Evolutionary conservation across 1,140 invertebrate species (phyloP).

Genomic region (Ceratina australensis): DNA sequence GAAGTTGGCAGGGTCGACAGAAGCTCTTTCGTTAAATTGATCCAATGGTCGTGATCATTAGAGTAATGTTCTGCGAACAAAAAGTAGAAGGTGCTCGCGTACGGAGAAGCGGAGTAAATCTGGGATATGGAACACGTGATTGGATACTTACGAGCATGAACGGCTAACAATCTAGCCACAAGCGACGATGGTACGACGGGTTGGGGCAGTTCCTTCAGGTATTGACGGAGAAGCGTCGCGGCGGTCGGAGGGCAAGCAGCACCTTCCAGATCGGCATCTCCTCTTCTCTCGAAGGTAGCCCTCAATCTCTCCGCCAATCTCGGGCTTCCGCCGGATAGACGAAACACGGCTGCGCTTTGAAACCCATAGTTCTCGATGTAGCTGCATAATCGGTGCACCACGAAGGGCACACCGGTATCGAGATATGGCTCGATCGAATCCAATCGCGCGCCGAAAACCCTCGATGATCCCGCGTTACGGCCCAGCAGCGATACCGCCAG

Average conservation of each 20-base stretch:
- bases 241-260: slow-evolving; percentile 77
- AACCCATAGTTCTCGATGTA: slow-evolving; percentile 78
- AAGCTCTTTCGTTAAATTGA: slow-evolving; percentile 71
- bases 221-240: slow-evolving; percentile 78
- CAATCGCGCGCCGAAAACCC: slow-evolving; percentile 74
- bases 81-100: not conserved
- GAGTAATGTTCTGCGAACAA: slow-evolving; percentile 65
- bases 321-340: slow-evolving; percentile 74
- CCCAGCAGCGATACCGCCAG: slow-evolving; percentile 73
- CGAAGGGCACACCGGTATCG: slow-evolving; percentile 76
- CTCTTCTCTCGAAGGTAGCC: slow-evolving; percentile 76
- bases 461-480: slow-evolving; percentile 65
- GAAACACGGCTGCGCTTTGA: slow-evolving; percentile 75
- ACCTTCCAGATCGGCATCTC: slow-evolving; percentile 78
- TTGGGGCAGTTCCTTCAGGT: slow-evolving; percentile 79
- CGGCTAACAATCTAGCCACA: slow-evolving; percentile 73
- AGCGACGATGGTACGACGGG: slow-evolving; percentile 75
- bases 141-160: slow-evolving; percentile 72
- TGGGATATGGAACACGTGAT: not conserved
- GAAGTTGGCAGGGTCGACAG: slow-evolving; percentile 71
- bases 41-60: slow-evolving; percentile 73
- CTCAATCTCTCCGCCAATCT: slow-evolving; percentile 76
- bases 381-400: slow-evolving; percentile 76
- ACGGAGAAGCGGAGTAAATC: not conserved
- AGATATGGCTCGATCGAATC: slow-evolving; percentile 71